Percentiles rank a stretch among this genome's conserved stretches.
Evolutionary conservation across 2,113 vertebrate species (phyloP).

Genomic region (Prolemur simus): DNA sequence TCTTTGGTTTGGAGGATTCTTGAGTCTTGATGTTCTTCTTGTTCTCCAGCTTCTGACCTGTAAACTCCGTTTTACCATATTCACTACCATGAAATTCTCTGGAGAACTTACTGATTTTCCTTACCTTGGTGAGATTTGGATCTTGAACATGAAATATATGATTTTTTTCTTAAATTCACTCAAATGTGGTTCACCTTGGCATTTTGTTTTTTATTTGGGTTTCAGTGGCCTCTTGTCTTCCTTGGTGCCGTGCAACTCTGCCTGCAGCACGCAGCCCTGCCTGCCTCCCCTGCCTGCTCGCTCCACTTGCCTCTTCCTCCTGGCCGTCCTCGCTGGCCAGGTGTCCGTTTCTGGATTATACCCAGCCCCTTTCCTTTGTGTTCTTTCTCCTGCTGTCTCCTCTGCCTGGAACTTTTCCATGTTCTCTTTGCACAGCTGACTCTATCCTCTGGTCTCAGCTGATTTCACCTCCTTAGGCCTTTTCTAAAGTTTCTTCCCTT

Average conservation of each 20-base stretch:
- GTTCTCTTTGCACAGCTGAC: background rate
- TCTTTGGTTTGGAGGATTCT: background rate
- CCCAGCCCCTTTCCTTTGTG: accelerated
- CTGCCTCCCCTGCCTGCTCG: accelerated
- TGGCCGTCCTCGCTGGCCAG: accelerated
- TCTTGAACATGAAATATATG: accelerated
- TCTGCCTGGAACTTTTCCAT: background rate
- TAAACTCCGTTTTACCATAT: accelerated
- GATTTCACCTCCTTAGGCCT: background rate
- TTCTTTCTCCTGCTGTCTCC: accelerated
- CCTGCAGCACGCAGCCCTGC: accelerated
- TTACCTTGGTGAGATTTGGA: background rate
- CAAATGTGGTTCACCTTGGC: accelerated
- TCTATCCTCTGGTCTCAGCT: accelerated
- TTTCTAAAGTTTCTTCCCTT: background rate
- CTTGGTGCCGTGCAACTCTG: accelerated
- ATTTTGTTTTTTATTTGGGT: background rate
- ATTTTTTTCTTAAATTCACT: background rate
- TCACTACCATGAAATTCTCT: accelerated
- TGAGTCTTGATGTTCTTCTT: background rate
- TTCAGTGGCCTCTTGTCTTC: background rate
- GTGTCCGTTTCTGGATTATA: accelerated
- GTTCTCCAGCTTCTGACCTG: background rate
- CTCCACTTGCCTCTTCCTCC: background rate
- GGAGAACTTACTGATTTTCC: background rate